Base-by-base conservation (phyloP, 1,140 invertebrate species). In the Arion vulgaris region DNA sequence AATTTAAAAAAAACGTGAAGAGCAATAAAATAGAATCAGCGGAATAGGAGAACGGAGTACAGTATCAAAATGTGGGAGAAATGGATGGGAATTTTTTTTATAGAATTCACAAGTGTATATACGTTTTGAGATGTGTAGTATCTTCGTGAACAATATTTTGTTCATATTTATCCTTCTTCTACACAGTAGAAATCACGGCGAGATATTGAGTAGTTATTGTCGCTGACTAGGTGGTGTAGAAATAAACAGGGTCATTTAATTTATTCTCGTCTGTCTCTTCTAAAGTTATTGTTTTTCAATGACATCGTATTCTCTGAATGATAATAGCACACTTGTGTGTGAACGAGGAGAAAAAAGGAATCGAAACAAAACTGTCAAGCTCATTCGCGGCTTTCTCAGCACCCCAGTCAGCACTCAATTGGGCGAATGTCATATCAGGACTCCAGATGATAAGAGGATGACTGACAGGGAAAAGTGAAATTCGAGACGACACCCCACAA, bases 381-480 rank as follows among this genome's bases (percentile, higher is more conserved):
- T 78, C 76, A 78, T 57, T 57, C 53, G 51, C 53, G 32, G 23
- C 53, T 66, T 78, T 78, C 76, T 78, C 76, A 78, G 32, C 76
- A 45, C 36, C 28, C 76, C 53, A 19, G 76, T 26, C 76, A 39
- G 53, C 7, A 15, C 38, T 78, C 38, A 66, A 78, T 78, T 78
- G 76, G 76, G 17, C 51, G 45, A 78, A 78, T 78, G 76, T 78
- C 76, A 78, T 78, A 78, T 78, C 76, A 78, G 45, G 51, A 17
- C 11, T 19, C 34, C 0, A 32, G 34, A 36, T 23, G 17, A 49
- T 39, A 36, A 38, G 76, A 19, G 76, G 17, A 11, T 62, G 76
- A 66, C 36, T 78, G 76, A 78, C 76, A 78, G 53, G 51, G 39
- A 36, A 78, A 62, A 78, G 76, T 19, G 76, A 78, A 66, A 66